Evolutionary conservation across 2,797 vertebrate genomes (phyloP), one percentile per base, ranked within the genome.

Genomic region (Taenioides sp.): DNA sequence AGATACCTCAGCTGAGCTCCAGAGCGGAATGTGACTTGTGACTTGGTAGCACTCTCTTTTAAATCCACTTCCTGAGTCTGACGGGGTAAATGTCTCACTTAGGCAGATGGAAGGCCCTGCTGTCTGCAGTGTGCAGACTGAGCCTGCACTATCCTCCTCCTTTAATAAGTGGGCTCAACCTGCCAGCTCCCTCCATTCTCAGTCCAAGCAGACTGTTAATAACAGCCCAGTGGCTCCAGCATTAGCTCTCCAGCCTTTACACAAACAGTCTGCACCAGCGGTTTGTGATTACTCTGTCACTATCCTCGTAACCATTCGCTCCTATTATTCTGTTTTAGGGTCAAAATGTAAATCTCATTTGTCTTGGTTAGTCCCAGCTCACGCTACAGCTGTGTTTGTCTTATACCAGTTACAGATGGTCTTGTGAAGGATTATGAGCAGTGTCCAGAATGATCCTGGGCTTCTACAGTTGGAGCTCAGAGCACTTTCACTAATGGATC

Each of bases 171-270:
- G 83, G 84, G 82, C 86, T 80, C 16, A 52, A 60, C 54, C 73
- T 88, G 86, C 87, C 86, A 89, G 79, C 69, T 70, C 74, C 75
- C 85, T 86, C 77, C 80, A 79, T 27, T 43, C 74, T 81, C 69
- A 74, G 82, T 83, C 79, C 85, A 76, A 73, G 65, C 89, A 90
- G 87, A 88, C 83, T 62, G 78, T 79, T 89, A 87, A 89, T 90
- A 88, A 84, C 82, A 83, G 86, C 81, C 81, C 50, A 12, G 76
- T 80, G 84, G 74, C 80, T 88, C 79, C 80, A 79, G 73, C 63
- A 55, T 65, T 67, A 83, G 65, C 75, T 69, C 17, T 22, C 16
- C 47, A 54, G 27, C 14, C 77, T 75, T 43, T 74, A 82, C 82
- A 64, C n/a, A 77, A 73, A 43, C 3, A 37, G 65, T 59, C 81